Percentiles rank a stretch among this genome's conserved stretches.
Conservation (phyloP, 92 coral and sea anemone genomes). For the Blastomussa wellsi region DNA sequence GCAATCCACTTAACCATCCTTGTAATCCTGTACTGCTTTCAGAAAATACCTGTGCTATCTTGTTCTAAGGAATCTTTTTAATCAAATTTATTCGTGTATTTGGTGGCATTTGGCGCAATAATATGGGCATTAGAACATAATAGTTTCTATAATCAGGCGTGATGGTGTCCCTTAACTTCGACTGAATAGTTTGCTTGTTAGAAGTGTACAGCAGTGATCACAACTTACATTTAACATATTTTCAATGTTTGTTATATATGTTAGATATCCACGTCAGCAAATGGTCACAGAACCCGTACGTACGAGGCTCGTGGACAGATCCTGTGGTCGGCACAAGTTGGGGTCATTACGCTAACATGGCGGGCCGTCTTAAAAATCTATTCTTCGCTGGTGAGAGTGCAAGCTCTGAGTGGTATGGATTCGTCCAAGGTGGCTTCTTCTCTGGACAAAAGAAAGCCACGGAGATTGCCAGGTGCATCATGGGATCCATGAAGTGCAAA, state of each 20-base stretch:
- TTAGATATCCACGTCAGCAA: conserved; percentile 49
- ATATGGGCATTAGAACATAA: too few species aligned
- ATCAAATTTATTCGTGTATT: too few species aligned
- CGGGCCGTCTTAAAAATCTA: conserved; percentile 37
- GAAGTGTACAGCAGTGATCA: too few species aligned
- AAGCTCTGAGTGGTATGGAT: conserved; percentile 40
- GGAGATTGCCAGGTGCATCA: conserved; percentile 19
- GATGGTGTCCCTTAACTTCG: too few species aligned
- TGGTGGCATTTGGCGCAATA: too few species aligned
- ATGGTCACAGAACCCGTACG: conserved; percentile 48
- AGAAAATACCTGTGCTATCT: too few species aligned
- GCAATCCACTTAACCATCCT: too few species aligned
- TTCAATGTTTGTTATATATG: background rate
- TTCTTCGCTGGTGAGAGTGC: conserved; percentile 55
- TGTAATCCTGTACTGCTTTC: too few species aligned
- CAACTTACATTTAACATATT: background rate
- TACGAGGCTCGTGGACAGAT: conserved; percentile 36
- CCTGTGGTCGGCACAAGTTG: conserved; percentile 53
- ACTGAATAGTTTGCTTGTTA: too few species aligned
- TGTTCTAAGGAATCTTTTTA: too few species aligned
- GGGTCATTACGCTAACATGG: conserved; percentile 28
- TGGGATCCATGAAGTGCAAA: background rate
- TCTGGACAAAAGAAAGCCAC: conserved; percentile 42
- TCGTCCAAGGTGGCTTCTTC: conserved; percentile 43
- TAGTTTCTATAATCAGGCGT: too few species aligned